Percentiles rank a stretch among this genome's conserved stretches.
Conservation (phyloP, 2,797 vertebrate genomes). For the Pangasius mekongensis region DNA sequence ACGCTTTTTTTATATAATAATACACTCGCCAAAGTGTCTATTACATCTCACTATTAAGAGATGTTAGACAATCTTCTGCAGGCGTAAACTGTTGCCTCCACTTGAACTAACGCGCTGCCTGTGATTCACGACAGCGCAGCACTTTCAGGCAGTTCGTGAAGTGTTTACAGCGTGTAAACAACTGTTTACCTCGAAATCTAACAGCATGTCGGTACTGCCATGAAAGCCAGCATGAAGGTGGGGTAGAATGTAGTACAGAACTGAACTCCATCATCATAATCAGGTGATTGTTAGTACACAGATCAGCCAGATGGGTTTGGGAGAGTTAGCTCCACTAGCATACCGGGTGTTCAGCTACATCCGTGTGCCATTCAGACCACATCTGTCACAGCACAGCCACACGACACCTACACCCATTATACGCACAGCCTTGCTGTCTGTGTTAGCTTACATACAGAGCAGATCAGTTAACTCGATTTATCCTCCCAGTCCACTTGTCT, state of each 20-base stretch:
- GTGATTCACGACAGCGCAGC: not conserved
- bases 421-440: not conserved
- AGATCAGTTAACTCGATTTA: not conserved
- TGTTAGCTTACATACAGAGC: not conserved
- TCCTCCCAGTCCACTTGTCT: not conserved
- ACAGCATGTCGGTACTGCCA: not conserved
- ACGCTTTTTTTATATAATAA: not conserved
- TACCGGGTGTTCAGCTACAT: constrained; percentile 2
- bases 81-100: not conserved
- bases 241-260: not conserved
- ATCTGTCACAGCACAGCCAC: not conserved
- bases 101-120: not conserved
- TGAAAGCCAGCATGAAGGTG: not conserved
- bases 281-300: not conserved
- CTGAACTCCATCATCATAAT: not conserved
- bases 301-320: too few relatives aligned
- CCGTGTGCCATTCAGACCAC: not conserved
- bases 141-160: constrained; percentile 3
- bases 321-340: not conserved
- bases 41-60: not conserved
- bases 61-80: not conserved
- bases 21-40: not conserved
- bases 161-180: not conserved
- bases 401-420: not conserved
- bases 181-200: not conserved